Base-by-base conservation (phyloP, 37 sponge, comb jelly and placozoan genomes). In the Diacarnus erythraeanus region DNA sequence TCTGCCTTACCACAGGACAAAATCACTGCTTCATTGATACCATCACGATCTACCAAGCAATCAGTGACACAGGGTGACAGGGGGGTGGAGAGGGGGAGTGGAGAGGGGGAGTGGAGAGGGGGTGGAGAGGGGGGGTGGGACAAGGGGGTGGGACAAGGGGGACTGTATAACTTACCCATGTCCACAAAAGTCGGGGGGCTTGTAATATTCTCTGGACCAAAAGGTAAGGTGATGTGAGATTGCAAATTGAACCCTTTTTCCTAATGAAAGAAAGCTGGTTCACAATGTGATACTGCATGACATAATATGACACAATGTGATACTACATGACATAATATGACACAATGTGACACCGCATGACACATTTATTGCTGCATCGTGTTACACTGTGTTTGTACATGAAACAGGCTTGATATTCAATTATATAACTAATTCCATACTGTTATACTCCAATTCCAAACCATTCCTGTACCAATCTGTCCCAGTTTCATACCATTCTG, bases 181-280 rank as follows among this genome's bases (percentile, higher is more conserved):
- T 78, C 78, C 38, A 36, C 42, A 63, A 78, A 78, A 3, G 47
- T 42, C 15, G 42, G 78, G 4, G 8, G 47, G 65, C 78, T 43
- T 12, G 63, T 27, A 43, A 43, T 22, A 18, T 20, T 18, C 15
- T 38, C 63, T 57, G 61, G 3, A 3, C 36, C 22, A 22, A 61
- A 2, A 2, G 23, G 42, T 22, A 42, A 23, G 17, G 71, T n/a
- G 71, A 71, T 31, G 34, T 65, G 27, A 5, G 27, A 30, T 31
- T 65, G 12, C 66, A 31, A 65, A 17, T 34, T 18, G 33, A 65
- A 18, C 31, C 31, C 66, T 30, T 30, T 30, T 65, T 30, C 34
- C 66, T 65, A 59, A 59, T 10, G 26, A 3, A 36, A 3, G 37
- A 67, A 37, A n/a, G n/a, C n/a, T n/a, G n/a, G n/a, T n/a, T n/a